phyloP scores from a whole-genome alignment of 2,888 invertebrate genomes.

The Pterobdella sp. region DNA sequence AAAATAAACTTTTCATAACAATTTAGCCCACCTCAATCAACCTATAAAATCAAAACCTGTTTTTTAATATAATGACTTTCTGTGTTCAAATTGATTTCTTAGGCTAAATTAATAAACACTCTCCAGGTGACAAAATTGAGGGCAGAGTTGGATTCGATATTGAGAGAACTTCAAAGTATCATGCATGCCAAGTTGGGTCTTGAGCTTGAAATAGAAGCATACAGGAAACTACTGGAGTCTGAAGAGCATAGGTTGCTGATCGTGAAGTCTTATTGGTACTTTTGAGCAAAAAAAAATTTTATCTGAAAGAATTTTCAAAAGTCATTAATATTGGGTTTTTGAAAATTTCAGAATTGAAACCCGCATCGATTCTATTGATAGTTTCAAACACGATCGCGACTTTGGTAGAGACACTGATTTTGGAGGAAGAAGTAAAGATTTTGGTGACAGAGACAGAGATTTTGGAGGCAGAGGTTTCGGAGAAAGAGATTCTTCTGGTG shows the following conservation, averaged over 20 bases:
- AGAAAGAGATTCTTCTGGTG: background rate
- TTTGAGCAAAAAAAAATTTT: background rate
- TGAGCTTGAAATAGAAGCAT: slow-evolving; percentile 30
- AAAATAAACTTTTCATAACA: background rate
- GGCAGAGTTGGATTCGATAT: slow-evolving; percentile 30
- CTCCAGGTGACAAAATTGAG: slow-evolving; percentile 28
- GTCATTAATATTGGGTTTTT: too few species aligned
- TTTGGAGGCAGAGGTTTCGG: background rate
- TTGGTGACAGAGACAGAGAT: background rate
- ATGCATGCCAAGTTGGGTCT: slow-evolving; percentile 32
- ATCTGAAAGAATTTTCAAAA: background rate
- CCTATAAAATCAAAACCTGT: too few species aligned
- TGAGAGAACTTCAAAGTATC: slow-evolving; percentile 28
- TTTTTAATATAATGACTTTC: too few species aligned
- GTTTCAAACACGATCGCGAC: too few species aligned
- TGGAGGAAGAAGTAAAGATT: background rate
- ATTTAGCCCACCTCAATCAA: too few species aligned
- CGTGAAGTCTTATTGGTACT: background rate
- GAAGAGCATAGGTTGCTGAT: slow-evolving; percentile 25
- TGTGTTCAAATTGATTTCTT: too few species aligned
- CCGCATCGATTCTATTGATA: too few species aligned
- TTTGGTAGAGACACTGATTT: slow-evolving; percentile 17
- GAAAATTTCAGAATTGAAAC: too few species aligned
- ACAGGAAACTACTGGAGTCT: slow-evolving; percentile 30
- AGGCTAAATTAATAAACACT: background rate